These are phyloP conservation scores for Crepidodera aurea DNA, from an alignment of 2,888 invertebrate genomes.

Conservation along the genomic window DNA sequence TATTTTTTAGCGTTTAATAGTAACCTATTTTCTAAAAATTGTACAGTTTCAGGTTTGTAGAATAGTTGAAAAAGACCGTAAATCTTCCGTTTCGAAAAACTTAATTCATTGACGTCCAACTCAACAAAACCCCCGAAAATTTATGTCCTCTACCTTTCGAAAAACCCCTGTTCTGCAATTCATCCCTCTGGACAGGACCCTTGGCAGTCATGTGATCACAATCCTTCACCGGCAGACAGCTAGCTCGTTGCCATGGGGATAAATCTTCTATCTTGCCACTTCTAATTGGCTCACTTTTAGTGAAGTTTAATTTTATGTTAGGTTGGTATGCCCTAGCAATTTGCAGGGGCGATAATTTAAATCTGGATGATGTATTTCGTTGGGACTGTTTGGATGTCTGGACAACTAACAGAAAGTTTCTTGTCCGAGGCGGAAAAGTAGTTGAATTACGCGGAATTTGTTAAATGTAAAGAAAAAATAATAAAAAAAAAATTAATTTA, in stretches of 20 bases:
- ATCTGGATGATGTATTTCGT: conserved; percentile 42
- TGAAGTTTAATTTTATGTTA: conserved; percentile 58
- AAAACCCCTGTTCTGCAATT: conserved; percentile 28
- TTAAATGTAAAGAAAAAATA: too few species aligned
- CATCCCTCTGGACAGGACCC: conserved; percentile 36
- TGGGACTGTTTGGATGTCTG: not conserved
- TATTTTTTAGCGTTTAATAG: too few species aligned
- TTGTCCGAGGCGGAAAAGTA: not conserved
- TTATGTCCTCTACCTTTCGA: conserved; percentile 25
- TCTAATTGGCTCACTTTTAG: conserved; percentile 63
- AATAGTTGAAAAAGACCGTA: too few species aligned
- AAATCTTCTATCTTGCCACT: conserved; percentile 63
- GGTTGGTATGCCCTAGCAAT: conserved; percentile 52
- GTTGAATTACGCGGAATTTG: too few species aligned
- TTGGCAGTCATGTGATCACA: conserved; percentile 58
- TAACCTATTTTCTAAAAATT: too few species aligned
- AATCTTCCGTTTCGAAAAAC: conserved; percentile 21
- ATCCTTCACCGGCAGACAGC: conserved; percentile 61
- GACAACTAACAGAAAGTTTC: not conserved
- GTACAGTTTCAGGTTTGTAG: too few species aligned
- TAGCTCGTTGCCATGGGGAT: conserved; percentile 62
- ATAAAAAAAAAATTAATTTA: too few species aligned
- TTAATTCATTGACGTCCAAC: conserved; percentile 25
- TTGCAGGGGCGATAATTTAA: conserved; percentile 49
- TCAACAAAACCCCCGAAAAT: conserved; percentile 24